Base-by-base conservation (phyloP, 2,888 invertebrate species). In the Monopis laevigella region DNA sequence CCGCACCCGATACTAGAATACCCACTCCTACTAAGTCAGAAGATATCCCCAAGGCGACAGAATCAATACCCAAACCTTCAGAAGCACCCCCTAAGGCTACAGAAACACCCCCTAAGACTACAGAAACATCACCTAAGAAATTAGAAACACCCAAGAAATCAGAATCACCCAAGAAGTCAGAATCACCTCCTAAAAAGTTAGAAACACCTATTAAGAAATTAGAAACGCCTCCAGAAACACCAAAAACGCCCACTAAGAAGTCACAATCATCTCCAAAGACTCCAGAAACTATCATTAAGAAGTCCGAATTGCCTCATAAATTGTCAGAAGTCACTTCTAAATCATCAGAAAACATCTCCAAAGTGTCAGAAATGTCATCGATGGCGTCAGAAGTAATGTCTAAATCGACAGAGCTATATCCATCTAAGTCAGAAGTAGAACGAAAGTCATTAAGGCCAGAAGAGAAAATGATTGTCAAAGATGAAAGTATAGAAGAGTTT, bases 401-500 rank as follows among this genome's bases (percentile, higher is more conserved):
- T n/a, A n/a, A n/a, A n/a, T n/a, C n/a, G n/a, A n/a, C n/a, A n/a
- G n/a, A n/a, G n/a, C n/a, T n/a, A n/a, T n/a, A n/a, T n/a, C n/a
- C n/a, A n/a, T n/a, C n/a, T n/a, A n/a, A n/a, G n/a, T n/a, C n/a
- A n/a, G n/a, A n/a, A n/a, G n/a, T 18, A 18, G 28, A 11, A 40
- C 42, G 12, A 39, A 45, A 55, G 52, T 18, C 46, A 45, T 2
- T 49, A 51, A 41, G 32, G 46, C 51, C 1, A 46, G 52, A 55
- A 43, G 51, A 53, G 2, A 46, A 36, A 17, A 42, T 21, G 24
- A 7, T 7, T 21, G 8, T 7, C 5, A 26, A 18, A 10, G 39
- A 42, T 14, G 29, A 47, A 43, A 44, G 6, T 12, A 19, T 10
- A 30, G 32, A 32, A 32, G 27, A 43, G 29, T n/a, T n/a, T 16